Conservation (phyloP, 1,140 invertebrate genomes). For the Aphaenogaster ashmeadi region DNA sequence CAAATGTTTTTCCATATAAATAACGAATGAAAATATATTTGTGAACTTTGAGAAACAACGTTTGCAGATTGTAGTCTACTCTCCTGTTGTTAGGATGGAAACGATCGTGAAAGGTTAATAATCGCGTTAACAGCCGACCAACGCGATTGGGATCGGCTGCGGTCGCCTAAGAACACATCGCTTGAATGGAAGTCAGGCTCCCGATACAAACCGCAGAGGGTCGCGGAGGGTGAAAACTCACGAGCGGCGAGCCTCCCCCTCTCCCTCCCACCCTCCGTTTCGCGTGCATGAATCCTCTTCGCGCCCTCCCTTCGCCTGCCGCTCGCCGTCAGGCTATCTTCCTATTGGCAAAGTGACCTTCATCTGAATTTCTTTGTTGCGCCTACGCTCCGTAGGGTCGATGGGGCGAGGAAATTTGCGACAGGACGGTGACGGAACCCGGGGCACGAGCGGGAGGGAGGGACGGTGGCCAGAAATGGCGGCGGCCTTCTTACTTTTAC, state of each 20-base stretch:
- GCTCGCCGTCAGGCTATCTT: conserved; percentile 30
- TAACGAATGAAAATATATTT: not conserved
- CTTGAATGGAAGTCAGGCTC: conserved; percentile 67
- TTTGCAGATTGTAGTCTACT: not conserved
- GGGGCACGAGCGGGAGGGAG: not conserved
- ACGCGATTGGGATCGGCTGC: conserved; percentile 27
- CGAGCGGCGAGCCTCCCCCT: not conserved
- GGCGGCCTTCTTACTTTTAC: conserved; percentile 52
- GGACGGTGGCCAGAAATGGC: conserved; percentile 44
- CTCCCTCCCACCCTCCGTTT: not conserved
- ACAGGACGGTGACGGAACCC: not conserved
- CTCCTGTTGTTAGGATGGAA: not conserved
- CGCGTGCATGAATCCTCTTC: conserved; percentile 34
- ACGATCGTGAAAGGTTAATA: not conserved
- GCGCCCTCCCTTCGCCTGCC: not conserved
- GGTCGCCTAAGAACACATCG: conserved; percentile 51
- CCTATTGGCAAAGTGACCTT: conserved; percentile 79
- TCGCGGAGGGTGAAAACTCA: conserved; percentile 37
- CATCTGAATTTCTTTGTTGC: conserved; percentile 84
- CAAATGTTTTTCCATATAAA: not conserved
- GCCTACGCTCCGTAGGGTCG: conserved; percentile 72
- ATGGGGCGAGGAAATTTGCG: conserved; percentile 52
- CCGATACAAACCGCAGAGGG: conserved; percentile 28
- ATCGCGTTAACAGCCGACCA: conserved; percentile 48
- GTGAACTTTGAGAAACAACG: not conserved